Evolutionary conservation across 1,140 invertebrate genomes (phyloP).

Genomic region (Danaus plexippus): DNA sequence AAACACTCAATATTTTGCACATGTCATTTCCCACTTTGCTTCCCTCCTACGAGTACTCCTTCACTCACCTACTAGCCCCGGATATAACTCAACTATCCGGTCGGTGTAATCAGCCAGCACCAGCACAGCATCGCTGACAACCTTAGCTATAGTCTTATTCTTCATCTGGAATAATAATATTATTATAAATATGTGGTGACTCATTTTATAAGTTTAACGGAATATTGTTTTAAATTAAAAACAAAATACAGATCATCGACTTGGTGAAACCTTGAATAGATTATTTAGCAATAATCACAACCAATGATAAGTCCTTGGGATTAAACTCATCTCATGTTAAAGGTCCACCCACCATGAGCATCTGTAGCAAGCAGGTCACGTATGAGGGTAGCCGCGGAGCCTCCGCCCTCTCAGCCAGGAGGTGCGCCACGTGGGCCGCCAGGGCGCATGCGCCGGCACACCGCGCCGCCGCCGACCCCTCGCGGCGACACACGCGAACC

Average conservation of each 20-base stretch:
- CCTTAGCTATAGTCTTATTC: slow-evolving; percentile 86
- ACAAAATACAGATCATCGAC: too few relatives aligned
- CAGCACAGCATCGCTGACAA: slow-evolving; percentile 89
- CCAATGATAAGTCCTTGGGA: too few relatives aligned
- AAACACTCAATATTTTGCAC: too few relatives aligned
- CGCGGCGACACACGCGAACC: slow-evolving; percentile 86
- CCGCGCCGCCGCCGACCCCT: slow-evolving; percentile 90
- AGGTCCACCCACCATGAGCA: slow-evolving; percentile 77
- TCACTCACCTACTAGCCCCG: slow-evolving; percentile 79
- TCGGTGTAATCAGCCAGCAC: slow-evolving; percentile 86
- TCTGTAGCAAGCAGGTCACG: slow-evolving; percentile 87
- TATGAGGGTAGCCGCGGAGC: slow-evolving; percentile 76
- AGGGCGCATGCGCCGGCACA: slow-evolving; percentile 92
- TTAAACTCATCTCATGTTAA: too few relatives aligned
- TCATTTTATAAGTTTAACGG: too few relatives aligned
- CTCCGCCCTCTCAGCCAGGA: slow-evolving; percentile 38
- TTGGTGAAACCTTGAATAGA: too few relatives aligned
- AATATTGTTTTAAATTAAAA: too few relatives aligned
- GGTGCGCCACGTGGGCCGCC: slow-evolving; percentile 73
- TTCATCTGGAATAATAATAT: slow-evolving; percentile 78
- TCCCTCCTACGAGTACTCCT: too few relatives aligned
- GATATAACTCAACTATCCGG: slow-evolving; percentile 81
- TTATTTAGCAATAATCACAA: too few relatives aligned
- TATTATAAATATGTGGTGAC: too few relatives aligned
- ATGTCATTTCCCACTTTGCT: too few relatives aligned